phyloP scores from a whole-genome alignment of 2,888 invertebrate genomes.

The Rotaria magnacalcarata region DNA sequence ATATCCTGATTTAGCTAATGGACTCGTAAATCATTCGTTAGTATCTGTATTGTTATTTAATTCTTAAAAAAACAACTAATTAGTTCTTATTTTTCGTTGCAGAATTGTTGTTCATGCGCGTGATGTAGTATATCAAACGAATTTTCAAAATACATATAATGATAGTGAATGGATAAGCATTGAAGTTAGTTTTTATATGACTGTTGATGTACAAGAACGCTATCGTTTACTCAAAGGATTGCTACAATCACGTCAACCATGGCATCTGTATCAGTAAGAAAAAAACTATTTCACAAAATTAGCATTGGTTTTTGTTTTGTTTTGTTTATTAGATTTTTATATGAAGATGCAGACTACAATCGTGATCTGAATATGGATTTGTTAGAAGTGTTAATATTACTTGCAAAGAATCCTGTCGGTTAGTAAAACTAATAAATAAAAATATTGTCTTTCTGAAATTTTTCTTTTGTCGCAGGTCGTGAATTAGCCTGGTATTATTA shows the following conservation, averaged over 20 bases:
- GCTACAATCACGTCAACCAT: conserved; percentile 40
- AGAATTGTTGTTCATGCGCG: conserved; percentile 41
- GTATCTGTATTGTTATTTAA: neutral
- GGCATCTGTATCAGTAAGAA: conserved; percentile 34
- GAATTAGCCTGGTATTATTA: conserved; percentile 44
- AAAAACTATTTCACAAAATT: too few relatives aligned
- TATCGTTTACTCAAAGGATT: conserved; percentile 39
- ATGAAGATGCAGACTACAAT: neutral
- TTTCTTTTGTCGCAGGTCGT: neutral
- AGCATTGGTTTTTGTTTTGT: neutral
- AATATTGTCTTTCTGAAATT: neutral
- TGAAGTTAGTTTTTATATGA: neutral
- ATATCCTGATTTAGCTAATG: neutral
- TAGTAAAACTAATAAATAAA: neutral
- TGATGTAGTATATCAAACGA: conserved; percentile 38
- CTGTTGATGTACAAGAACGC: conserved; percentile 43
- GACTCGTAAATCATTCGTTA: neutral
- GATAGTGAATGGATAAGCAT: conserved; percentile 39
- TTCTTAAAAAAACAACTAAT: neutral
- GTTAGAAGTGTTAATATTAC: conserved; percentile 23
- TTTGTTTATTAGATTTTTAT: conserved; percentile 24
- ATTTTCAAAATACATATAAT: conserved; percentile 43
- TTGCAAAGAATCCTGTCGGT: conserved; percentile 40
- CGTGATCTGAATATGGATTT: conserved; percentile 6
- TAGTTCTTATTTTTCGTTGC: neutral